These are phyloP conservation scores for Monarcha castaneiventris DNA, from an alignment of 2,113 vertebrate genomes.

Conservation along the genomic window DNA sequence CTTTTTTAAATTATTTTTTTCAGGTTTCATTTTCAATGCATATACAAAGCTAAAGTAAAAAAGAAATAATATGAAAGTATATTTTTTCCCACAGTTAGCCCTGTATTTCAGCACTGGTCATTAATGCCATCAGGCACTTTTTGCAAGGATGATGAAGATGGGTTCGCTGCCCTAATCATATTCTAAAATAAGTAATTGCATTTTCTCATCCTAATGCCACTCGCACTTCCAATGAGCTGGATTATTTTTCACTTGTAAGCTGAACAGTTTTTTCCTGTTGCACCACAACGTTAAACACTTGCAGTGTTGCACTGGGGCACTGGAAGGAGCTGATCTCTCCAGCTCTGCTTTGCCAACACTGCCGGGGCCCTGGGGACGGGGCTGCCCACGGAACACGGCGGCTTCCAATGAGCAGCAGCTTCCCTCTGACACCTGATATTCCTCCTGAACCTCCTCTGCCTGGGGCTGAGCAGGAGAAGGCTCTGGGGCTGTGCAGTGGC, in stretches of 20 bases:
- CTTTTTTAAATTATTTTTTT: not conserved
- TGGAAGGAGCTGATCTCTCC: not conserved
- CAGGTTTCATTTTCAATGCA: not conserved
- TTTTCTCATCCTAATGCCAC: not conserved
- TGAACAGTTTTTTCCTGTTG: not conserved
- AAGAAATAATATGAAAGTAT: too few species aligned
- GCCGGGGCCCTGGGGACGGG: not conserved
- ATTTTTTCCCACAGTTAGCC: not conserved
- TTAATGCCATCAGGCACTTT: not conserved
- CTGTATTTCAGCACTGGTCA: not conserved
- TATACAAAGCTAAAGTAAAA: not conserved
- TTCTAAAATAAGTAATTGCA: not conserved
- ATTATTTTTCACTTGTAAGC: not conserved
- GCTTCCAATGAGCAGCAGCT: not conserved
- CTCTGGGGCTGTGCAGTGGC: not conserved
- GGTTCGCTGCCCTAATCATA: not conserved
- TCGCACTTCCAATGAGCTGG: not conserved
- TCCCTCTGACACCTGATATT: not conserved
- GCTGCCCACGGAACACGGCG: not conserved
- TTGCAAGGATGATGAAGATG: not conserved
- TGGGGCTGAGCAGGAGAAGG: not conserved
- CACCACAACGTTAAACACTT: not conserved
- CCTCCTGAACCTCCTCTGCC: not conserved
- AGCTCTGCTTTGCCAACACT: not conserved
- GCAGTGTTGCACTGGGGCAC: not conserved